A percentile compares a stretch with the other conserved stretches of the same genome.
Conservation (phyloP, 2,888 invertebrate species). For the Leptinotarsa peninsularis region DNA sequence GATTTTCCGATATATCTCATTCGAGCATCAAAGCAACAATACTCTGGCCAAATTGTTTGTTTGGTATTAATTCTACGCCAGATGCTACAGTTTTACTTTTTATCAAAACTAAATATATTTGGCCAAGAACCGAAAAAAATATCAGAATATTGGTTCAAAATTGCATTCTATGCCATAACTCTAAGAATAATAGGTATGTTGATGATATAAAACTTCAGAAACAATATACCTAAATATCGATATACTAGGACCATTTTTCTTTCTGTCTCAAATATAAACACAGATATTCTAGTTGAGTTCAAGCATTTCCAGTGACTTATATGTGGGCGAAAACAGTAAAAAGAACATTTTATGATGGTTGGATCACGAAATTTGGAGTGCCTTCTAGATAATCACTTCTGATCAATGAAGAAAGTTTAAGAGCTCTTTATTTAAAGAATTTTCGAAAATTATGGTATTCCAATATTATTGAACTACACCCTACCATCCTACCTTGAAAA, state of each 20-base stretch:
- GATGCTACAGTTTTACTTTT: too few species aligned
- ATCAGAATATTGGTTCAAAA: not conserved
- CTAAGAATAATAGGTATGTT: not conserved
- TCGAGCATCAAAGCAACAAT: not conserved
- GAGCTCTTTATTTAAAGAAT: constrained; percentile 48
- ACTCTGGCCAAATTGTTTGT: too few species aligned
- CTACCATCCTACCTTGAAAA: constrained; percentile 54
- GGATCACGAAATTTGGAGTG: constrained; percentile 64
- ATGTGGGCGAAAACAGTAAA: not conserved
- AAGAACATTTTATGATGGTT: constrained; percentile 42
- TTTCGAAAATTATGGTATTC: constrained; percentile 46
- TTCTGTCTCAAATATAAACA: not conserved
- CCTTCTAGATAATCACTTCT: constrained; percentile 57
- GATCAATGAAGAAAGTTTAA: constrained; percentile 45
- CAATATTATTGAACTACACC: constrained; percentile 50
- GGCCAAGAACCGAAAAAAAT: not conserved
- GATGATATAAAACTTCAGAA: not conserved
- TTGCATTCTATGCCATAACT: not conserved
- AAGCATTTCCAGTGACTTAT: not conserved
- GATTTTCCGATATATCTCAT: not conserved
- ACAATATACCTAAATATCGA: not conserved
- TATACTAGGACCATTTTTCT: not conserved
- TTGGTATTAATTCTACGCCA: too few species aligned
- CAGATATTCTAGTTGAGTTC: not conserved
- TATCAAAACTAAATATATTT: not conserved